Evolutionary conservation across 2,797 vertebrate species (phyloP).

Genomic region (Eulemur mongoz): DNA sequence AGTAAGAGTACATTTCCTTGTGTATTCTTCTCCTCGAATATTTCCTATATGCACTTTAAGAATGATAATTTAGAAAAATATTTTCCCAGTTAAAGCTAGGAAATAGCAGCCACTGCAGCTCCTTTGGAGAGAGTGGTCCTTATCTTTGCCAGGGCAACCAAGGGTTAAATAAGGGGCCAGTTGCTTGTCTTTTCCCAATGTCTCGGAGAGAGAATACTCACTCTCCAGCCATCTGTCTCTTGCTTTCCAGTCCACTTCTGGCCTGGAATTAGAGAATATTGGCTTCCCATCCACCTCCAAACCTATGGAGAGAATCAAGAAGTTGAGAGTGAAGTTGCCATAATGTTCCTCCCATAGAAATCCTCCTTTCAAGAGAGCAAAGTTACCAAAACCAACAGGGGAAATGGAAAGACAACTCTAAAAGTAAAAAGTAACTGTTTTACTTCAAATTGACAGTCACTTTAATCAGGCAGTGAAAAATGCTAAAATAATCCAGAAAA

Average conservation of each 20-base stretch:
- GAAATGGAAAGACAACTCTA: constrained; percentile 5
- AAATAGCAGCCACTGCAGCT: background rate
- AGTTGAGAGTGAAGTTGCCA: background rate
- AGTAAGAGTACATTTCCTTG: background rate
- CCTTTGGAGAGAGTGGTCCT: background rate
- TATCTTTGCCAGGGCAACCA: background rate
- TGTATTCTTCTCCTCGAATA: background rate
- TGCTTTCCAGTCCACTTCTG: background rate
- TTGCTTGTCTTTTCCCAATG: background rate
- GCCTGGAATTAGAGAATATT: constrained; percentile 7
- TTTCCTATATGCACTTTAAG: background rate
- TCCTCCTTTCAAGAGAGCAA: background rate
- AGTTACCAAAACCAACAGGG: background rate
- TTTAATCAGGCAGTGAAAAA: background rate
- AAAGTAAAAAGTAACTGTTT: background rate
- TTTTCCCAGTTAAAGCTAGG: constrained; percentile 7
- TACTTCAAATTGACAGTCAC: constrained; percentile 44
- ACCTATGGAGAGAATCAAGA: background rate
- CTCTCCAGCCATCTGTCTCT: background rate
- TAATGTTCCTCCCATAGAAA: background rate
- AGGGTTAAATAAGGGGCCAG: background rate
- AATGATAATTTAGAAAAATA: background rate
- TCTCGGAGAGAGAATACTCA: background rate
- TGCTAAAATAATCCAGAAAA: constrained; percentile 9
- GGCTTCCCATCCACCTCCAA: background rate